Evolutionary conservation across 1,140 invertebrate species (phyloP).

Genomic region (Drosophila busckii): DNA sequence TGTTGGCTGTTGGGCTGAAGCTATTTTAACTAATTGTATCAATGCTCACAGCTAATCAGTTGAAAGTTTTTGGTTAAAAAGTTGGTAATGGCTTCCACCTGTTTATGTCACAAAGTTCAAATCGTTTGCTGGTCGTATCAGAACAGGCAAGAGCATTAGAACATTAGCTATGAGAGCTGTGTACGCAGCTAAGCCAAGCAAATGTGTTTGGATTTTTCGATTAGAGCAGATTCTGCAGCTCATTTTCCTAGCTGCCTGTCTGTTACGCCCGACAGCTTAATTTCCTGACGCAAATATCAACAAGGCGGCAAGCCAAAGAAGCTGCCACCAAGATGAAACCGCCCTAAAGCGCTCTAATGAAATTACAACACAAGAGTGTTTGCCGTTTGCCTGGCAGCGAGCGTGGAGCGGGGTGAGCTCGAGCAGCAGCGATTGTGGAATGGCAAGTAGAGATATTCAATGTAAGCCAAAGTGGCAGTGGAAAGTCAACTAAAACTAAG

Average conservation of each 20-base stretch:
- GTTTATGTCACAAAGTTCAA: slow-evolving; percentile 17
- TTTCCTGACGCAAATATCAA: slow-evolving; percentile 71
- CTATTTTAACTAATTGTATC: slow-evolving; percentile 45
- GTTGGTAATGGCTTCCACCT: slow-evolving; percentile 12
- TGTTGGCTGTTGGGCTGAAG: slow-evolving; percentile 9
- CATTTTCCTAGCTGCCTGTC: too few relatives aligned
- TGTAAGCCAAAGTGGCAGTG: slow-evolving; percentile 71
- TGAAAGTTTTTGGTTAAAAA: slow-evolving; percentile 20
- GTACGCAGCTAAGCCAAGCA: slow-evolving; percentile 6
- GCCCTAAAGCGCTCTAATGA: slow-evolving; percentile 54
- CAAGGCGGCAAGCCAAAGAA: slow-evolving; percentile 30
- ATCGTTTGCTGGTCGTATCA: background rate
- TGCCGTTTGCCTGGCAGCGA: too few relatives aligned
- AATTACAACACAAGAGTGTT: slow-evolving; percentile 46
- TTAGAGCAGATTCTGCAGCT: slow-evolving; percentile 21
- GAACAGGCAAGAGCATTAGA: background rate
- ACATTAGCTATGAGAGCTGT: background rate
- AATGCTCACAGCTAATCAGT: slow-evolving; percentile 60
- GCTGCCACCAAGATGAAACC: slow-evolving; percentile 37
- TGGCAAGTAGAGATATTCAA: background rate
- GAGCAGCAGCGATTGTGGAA: background rate
- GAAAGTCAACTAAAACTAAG: slow-evolving; percentile 74
- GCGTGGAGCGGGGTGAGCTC: background rate
- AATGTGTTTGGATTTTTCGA: slow-evolving; percentile 37
- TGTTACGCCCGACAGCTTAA: slow-evolving; percentile 52